Evolutionary conservation across 2,888 invertebrate genomes (phyloP), one percentile per base, ranked within the genome.

Genomic region (Tetropium fuscum): DNA sequence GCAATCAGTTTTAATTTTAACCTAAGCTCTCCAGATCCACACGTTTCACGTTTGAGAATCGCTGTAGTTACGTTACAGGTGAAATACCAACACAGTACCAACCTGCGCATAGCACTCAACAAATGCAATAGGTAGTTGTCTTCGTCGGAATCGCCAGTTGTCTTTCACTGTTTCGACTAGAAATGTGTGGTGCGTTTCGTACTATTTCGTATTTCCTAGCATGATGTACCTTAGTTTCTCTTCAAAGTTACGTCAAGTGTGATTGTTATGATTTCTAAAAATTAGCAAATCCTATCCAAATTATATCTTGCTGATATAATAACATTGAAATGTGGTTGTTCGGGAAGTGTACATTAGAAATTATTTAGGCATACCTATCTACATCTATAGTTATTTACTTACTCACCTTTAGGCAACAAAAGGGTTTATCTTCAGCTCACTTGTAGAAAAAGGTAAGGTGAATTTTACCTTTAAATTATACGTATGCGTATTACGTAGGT

Each of bases 171-270:
- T 22, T 38, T 36, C 22, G 19, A 36, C 20, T 18, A 13, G 47
- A 36, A n/a, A 10, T 11, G 34, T 15, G 15, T 11, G 32, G 45
- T 45, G 19, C 16, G 10, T 32, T 47, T 47, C 19, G 22, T n/a
- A n/a, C n/a, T n/a, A n/a, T n/a, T n/a, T n/a, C n/a, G n/a, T n/a
- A n/a, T n/a, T n/a, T n/a, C n/a, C n/a, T n/a, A n/a, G n/a, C n/a
- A n/a, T n/a, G n/a, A n/a, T n/a, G n/a, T n/a, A n/a, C n/a, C n/a
- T 43, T 57, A 57, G 63, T 63, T 63, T 63, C 63, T 63, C 63
- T 51, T 59, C 48, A 36, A 40, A 44, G 44, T 51, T 20, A 53
- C 48, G 59, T 59, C 59, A 63, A 59, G 59, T 63, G 63, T 43
- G 62, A 58, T 63, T 56, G 62, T 61, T 58, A 54, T 58, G 51